A percentile compares a stretch with the other conserved stretches of the same genome.
Evolutionary conservation across 2,797 vertebrate species (phyloP).

Genomic region (Etheostoma nigrum): DNA sequence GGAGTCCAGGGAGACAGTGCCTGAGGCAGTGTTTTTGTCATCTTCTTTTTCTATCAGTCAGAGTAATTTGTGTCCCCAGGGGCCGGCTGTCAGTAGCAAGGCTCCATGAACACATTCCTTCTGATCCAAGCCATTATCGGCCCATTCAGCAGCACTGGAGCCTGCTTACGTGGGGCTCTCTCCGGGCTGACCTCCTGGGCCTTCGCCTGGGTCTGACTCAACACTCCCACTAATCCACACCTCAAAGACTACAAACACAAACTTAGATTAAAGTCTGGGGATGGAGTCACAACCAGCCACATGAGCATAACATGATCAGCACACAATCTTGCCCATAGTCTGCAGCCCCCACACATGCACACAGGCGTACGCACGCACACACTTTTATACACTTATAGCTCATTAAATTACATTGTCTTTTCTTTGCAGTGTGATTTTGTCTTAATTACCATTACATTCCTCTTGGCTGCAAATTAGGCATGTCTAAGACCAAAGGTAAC

Average conservation of each 20-base stretch:
- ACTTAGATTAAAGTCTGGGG: conserved; percentile 68
- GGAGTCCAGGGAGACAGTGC: conserved; percentile 78
- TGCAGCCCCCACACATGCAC: background rate
- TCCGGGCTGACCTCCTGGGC: conserved; percentile 72
- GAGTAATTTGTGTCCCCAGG: conserved; percentile 82
- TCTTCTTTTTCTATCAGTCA: conserved; percentile 83
- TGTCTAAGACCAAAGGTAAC: conserved; percentile 68
- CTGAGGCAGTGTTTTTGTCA: conserved; percentile 80
- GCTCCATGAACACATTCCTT: conserved; percentile 84
- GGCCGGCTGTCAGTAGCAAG: conserved; percentile 83
- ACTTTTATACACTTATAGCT: conserved; percentile 75
- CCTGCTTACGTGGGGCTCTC: conserved; percentile 76
- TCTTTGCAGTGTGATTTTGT: conserved; percentile 70
- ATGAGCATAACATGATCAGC: conserved; percentile 57
- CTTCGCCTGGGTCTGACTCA: conserved; percentile 71
- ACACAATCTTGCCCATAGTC: conserved; percentile 21
- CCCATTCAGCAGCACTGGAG: conserved; percentile 80
- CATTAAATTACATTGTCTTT: conserved; percentile 70
- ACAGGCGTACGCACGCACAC: background rate
- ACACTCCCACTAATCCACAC: conserved; percentile 78
- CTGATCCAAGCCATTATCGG: conserved; percentile 80
- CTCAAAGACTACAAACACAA: conserved; percentile 78
- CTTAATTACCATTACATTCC: conserved; percentile 68
- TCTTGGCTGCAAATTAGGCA: conserved; percentile 62
- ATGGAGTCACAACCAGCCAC: conserved; percentile 57